Percentiles rank a stretch among this genome's conserved stretches.
phyloP scores from a whole-genome alignment of 2,888 invertebrate species.

The Limnephilus lunatus region DNA sequence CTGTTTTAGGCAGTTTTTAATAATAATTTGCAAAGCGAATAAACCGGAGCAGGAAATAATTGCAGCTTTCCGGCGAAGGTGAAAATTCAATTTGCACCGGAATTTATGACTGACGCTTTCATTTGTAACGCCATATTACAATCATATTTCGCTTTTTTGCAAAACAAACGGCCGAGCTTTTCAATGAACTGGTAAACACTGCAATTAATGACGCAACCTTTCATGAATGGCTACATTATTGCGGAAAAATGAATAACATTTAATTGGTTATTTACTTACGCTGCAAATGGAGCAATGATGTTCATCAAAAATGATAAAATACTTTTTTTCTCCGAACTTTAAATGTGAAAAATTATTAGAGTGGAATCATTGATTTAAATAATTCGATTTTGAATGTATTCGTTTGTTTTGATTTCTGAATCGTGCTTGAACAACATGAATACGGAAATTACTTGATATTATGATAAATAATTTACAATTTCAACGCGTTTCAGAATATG shows the following conservation, averaged over 20 bases:
- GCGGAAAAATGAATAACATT: neutral
- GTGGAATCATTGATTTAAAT: too few relatives aligned
- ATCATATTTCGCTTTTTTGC: neutral
- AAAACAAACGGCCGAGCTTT: neutral
- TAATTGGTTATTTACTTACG: neutral
- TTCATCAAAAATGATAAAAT: too few relatives aligned
- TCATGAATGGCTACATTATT: neutral
- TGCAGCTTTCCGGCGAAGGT: conserved; percentile 21
- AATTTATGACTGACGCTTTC: conserved; percentile 29
- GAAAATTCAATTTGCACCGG: conserved; percentile 24
- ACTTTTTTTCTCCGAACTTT: too few relatives aligned
- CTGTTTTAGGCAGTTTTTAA: conserved; percentile 14
- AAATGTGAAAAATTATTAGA: too few relatives aligned
- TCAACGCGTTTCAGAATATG: too few relatives aligned
- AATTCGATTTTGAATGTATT: too few relatives aligned
- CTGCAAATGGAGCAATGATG: too few relatives aligned
- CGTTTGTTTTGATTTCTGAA: too few relatives aligned
- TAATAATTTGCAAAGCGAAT: conserved; percentile 20
- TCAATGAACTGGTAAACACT: neutral
- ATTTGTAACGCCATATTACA: conserved; percentile 33
- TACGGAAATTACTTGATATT: too few relatives aligned
- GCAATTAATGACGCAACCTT: neutral
- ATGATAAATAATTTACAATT: too few relatives aligned
- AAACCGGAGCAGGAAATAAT: conserved; percentile 13
- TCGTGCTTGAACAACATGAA: too few relatives aligned